Base-by-base conservation (phyloP, 2,888 invertebrate genomes). In the Protodeltote pygarga region DNA sequence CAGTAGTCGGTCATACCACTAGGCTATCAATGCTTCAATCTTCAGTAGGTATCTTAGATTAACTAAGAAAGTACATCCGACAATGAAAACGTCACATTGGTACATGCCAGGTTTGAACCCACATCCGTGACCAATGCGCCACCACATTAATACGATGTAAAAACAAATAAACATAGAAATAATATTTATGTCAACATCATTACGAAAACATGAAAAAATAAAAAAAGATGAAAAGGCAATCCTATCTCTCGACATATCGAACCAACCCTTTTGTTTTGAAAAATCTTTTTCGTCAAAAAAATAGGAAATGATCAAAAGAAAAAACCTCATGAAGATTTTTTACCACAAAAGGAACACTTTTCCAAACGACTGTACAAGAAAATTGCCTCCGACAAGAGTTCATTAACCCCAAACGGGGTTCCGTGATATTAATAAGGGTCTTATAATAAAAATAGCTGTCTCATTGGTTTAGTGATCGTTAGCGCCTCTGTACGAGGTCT, bases 281-380 rank as follows among this genome's bases (percentile, higher is more conserved):
- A 51, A 54, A 32, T 27, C 31, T 32, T 42, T 48, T 51, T 39
- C 19, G 19, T 40, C 31, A 42, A 27, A 48, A 53, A 53, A 48
- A 59, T 27, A 4, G 1, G 6, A 8, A 50, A 41, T 44, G 49
- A 50, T 53, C 50, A 54, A 63, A 63, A 53, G 44, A 42, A 44
- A 57, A 47, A 65, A 49, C 39, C 48, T 65, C 50, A 57, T 55
- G 60, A 64, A 66, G 55, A 60, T 62, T 65, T 66, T 66, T 47
- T 49, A 52, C 49, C 58, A 65, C 65, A 74, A 69, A n/a, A 69
- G 69, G 52, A 70, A 67, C 74, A 68, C 68, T 76, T 75, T 75
- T 73, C 75, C 71, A 35, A 62, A 49, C 57, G 77, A 71, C 49
- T 75, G 73, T 80, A 71, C 74, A 46, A 47, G 64, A 69, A 72